phyloP scores from a whole-genome alignment of 2,888 invertebrate genomes.

The Drosophila merina region DNA sequence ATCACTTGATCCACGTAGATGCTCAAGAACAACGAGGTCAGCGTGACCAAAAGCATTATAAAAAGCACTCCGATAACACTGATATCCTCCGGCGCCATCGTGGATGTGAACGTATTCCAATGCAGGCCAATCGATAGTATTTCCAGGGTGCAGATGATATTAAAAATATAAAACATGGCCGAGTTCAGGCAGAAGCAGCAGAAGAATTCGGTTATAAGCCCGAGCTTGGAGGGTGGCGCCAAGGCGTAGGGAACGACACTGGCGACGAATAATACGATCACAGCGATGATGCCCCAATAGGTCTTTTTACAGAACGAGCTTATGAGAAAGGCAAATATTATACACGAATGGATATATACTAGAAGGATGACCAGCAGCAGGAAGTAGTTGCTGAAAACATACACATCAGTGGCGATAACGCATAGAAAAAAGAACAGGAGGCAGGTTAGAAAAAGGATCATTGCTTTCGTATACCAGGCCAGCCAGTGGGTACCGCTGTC shows the following conservation, averaged over 20 bases:
- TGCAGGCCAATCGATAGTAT: constrained; percentile 85
- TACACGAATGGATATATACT: constrained; percentile 88
- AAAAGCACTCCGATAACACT: constrained; percentile 89
- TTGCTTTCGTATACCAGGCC: constrained; percentile 26
- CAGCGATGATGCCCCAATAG: constrained; percentile 89
- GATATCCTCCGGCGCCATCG: constrained; percentile 87
- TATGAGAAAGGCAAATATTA: constrained; percentile 90
- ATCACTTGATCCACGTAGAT: constrained; percentile 91
- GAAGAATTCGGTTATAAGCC: neutral
- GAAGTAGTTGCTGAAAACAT: neutral
- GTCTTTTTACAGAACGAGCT: constrained; percentile 91
- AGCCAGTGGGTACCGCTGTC: constrained; percentile 13
- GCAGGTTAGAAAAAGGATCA: constrained; percentile 8
- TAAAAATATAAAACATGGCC: constrained; percentile 80
- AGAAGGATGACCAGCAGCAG: constrained; percentile 82
- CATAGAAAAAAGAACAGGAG: constrained; percentile 1
- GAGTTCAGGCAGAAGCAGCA: constrained; percentile 89
- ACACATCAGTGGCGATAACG: neutral
- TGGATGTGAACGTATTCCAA: constrained; percentile 85
- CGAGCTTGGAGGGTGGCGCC: neutral
- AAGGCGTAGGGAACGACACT: constrained; percentile 88
- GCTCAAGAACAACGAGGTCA: constrained; percentile 88
- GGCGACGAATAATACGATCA: constrained; percentile 83
- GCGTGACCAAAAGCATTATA: constrained; percentile 84
- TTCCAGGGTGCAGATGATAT: neutral